These are phyloP conservation scores for Bombus polaris DNA, from an alignment of 1,140 invertebrate genomes.

Conservation along the genomic window DNA sequence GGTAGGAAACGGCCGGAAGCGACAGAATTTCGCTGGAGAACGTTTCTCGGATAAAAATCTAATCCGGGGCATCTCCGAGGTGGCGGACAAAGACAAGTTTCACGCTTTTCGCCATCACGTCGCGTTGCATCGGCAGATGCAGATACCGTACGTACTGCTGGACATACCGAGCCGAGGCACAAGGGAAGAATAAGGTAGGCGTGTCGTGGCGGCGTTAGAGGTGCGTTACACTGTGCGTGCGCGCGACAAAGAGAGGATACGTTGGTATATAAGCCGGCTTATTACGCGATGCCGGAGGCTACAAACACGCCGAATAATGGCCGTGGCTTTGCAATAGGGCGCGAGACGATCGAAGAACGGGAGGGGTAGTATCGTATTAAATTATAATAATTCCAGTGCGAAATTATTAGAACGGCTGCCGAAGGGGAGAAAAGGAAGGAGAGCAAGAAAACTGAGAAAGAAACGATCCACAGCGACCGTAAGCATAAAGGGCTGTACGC, in stretches of 20 bases:
- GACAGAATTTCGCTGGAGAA: neutral
- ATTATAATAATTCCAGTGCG: slow-evolving; percentile 77
- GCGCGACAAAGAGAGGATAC: slow-evolving; percentile 67
- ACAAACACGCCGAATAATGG: slow-evolving; percentile 76
- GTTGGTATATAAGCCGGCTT: slow-evolving; percentile 69
- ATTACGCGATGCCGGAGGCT: slow-evolving; percentile 70
- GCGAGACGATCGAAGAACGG: slow-evolving; percentile 38
- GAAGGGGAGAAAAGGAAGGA: neutral
- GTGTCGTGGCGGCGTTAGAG: slow-evolving; percentile 65
- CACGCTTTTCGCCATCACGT: slow-evolving; percentile 43
- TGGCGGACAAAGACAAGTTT: slow-evolving; percentile 46
- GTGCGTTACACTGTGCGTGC: slow-evolving; percentile 62
- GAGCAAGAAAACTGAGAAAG: slow-evolving; percentile 9
- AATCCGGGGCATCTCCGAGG: neutral
- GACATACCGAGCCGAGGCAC: neutral
- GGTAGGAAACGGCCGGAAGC: neutral
- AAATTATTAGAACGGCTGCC: slow-evolving; percentile 66
- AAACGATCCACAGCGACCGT: slow-evolving; percentile 37
- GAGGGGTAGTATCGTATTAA: slow-evolving; percentile 73
- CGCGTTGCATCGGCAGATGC: slow-evolving; percentile 61
- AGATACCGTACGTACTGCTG: slow-evolving; percentile 43
- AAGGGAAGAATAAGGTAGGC: slow-evolving; percentile 69
- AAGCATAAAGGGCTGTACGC: neutral
- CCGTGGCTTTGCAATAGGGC: slow-evolving; percentile 56
- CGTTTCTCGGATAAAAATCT: slow-evolving; percentile 18